Percentiles rank a stretch among this genome's conserved stretches.
Evolutionary conservation across 1,140 invertebrate species (phyloP).

Genomic region (Cheumatopsyche charites): DNA sequence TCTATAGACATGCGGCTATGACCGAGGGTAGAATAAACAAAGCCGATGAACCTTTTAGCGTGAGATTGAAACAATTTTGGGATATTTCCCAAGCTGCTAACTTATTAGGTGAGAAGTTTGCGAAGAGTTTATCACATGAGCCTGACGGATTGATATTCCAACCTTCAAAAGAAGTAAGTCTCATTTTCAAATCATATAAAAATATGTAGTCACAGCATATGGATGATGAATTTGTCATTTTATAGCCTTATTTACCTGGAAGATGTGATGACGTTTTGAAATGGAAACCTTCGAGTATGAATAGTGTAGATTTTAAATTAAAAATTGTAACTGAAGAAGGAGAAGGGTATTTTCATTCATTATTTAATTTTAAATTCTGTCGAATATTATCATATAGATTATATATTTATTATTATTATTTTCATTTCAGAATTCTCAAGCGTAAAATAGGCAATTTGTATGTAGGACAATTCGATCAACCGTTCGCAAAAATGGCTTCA

Average conservation of each 20-base stretch:
- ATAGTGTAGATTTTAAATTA: slow-evolving; percentile 95
- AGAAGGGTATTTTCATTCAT: slow-evolving; percentile 66
- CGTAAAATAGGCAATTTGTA: slow-evolving; percentile 79
- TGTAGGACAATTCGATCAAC: slow-evolving; percentile 72
- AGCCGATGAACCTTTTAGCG: slow-evolving; percentile 82
- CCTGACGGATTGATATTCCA: slow-evolving; percentile 99
- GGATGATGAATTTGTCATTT: slow-evolving; percentile 46
- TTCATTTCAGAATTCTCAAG: slow-evolving; percentile 69
- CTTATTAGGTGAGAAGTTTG: slow-evolving; percentile 86
- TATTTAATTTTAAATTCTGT: not conserved
- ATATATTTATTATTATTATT: slow-evolving; percentile 6
- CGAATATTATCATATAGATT: slow-evolving; percentile 18
- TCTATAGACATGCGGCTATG: slow-evolving; percentile 72
- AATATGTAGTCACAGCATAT: not conserved
- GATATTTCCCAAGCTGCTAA: slow-evolving; percentile 71
- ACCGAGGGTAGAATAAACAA: slow-evolving; percentile 75
- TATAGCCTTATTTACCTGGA: slow-evolving; percentile 83
- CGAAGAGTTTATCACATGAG: slow-evolving; percentile 85
- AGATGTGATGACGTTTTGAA: slow-evolving; percentile 87
- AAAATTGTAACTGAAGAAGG: slow-evolving; percentile 77
- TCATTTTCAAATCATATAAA: not conserved
- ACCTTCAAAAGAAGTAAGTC: slow-evolving; percentile 75
- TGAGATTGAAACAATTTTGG: slow-evolving; percentile 90
- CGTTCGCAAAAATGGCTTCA: slow-evolving; percentile 78
- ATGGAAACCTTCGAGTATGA: slow-evolving; percentile 94